phyloP scores from a whole-genome alignment of 2,888 invertebrate genomes.

The Philonicus albiceps region DNA sequence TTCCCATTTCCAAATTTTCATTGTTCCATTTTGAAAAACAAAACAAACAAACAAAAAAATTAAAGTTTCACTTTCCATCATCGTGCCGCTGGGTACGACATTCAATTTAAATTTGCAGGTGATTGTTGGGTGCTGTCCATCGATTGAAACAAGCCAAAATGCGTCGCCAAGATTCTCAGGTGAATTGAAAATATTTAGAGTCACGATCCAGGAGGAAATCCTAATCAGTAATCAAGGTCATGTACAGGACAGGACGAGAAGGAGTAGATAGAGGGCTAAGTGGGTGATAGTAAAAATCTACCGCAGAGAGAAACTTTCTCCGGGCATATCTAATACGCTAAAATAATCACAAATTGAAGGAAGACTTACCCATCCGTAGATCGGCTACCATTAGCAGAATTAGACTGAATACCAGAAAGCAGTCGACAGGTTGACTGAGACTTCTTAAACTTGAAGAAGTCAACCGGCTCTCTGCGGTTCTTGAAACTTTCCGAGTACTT shows the following conservation, averaged over 20 bases:
- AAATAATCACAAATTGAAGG: constrained; percentile 19
- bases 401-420: neutral
- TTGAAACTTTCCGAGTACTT: neutral
- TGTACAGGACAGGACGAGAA: neutral
- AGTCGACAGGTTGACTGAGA: neutral
- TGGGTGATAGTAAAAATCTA: neutral
- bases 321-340: neutral
- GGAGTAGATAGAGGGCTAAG: neutral
- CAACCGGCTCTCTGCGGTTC: neutral
- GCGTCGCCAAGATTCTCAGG: neutral
- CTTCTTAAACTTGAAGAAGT: constrained; percentile 4
- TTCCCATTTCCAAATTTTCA: neutral
- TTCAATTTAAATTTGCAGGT: neutral
- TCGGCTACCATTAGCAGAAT: constrained; percentile 13
- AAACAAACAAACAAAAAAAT: neutral
- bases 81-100: neutral
- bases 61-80: neutral
- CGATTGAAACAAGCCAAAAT: neutral
- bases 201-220: neutral
- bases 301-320: neutral
- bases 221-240: neutral
- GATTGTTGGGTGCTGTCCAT: neutral
- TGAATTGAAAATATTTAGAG: neutral
- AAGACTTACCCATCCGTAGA: constrained; percentile 23
- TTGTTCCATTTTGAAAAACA: neutral